Evolutionary conservation across 2,888 invertebrate species (phyloP).

Genomic region (Lysandra bellargus): DNA sequence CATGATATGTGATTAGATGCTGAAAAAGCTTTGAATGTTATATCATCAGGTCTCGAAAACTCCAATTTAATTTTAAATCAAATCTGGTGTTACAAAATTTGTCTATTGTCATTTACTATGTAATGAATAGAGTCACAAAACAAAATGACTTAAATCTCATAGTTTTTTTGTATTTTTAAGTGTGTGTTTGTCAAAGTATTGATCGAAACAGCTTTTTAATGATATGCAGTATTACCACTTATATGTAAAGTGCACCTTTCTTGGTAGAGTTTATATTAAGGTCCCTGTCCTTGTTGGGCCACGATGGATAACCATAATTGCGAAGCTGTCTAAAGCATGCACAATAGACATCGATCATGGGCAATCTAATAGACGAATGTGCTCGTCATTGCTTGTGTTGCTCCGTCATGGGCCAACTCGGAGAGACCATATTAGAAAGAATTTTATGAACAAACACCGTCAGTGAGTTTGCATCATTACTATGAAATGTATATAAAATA

Average conservation of each 20-base stretch:
- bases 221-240: conserved; percentile 48
- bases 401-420: not conserved
- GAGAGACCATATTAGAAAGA: conserved; percentile 30
- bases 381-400: not conserved
- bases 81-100: not conserved
- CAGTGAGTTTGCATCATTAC: not conserved
- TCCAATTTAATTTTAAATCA: not conserved
- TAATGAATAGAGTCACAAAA: not conserved
- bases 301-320: not conserved
- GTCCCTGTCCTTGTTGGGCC: not conserved
- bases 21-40: not conserved
- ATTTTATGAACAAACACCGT: not conserved
- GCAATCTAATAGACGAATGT: not conserved
- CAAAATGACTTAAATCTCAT: conserved; percentile 6
- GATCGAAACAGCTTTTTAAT: conserved; percentile 28
- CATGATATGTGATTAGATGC: not conserved
- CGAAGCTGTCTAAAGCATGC: not conserved
- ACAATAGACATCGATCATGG: not conserved
- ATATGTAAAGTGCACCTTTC: conserved; percentile 45
- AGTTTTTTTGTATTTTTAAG: not conserved
- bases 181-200: not conserved
- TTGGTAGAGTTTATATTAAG: conserved; percentile 36
- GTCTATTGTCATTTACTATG: not conserved
- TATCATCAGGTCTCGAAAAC: not conserved
- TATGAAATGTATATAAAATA: conserved; percentile 31